Conservation (phyloP, 2,797 vertebrate species). For the Artibeus jamaicensis region DNA sequence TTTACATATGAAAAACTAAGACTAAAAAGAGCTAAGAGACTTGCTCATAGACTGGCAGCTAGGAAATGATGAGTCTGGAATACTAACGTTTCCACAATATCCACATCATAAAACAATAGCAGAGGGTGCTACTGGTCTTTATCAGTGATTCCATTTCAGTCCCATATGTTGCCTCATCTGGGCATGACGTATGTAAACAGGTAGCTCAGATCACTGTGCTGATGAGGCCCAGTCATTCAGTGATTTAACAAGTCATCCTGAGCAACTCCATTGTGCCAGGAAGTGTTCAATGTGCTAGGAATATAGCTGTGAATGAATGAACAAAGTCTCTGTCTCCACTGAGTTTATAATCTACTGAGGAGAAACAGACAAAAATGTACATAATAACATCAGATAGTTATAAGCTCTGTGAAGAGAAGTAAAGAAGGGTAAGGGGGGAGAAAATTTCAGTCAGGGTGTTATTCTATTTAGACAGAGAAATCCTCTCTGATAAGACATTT, state of each 20-base stretch:
- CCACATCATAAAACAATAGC: neutral
- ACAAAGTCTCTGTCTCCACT: neutral
- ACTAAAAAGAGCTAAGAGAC: neutral
- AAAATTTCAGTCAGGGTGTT: neutral
- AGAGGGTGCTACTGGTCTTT: neutral
- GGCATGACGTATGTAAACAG: neutral
- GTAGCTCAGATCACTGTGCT: neutral
- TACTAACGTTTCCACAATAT: neutral
- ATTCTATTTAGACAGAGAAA: neutral
- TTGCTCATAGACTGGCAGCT: neutral
- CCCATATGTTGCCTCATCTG: neutral
- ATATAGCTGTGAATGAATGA: neutral
- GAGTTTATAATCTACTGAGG: neutral
- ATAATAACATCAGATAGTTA: neutral
- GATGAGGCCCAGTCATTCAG: neutral
- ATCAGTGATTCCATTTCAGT: neutral
- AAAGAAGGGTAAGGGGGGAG: neutral
- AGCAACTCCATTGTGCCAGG: neutral
- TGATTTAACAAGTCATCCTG: neutral
- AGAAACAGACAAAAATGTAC: neutral
- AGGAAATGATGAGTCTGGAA: neutral
- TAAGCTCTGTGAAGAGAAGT: neutral
- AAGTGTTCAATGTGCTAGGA: neutral
- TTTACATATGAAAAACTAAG: slow-evolving; percentile 28
- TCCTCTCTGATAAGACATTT: neutral